Base-by-base conservation (phyloP, 2,888 invertebrate genomes). In the Metopia argyrocephala region DNA sequence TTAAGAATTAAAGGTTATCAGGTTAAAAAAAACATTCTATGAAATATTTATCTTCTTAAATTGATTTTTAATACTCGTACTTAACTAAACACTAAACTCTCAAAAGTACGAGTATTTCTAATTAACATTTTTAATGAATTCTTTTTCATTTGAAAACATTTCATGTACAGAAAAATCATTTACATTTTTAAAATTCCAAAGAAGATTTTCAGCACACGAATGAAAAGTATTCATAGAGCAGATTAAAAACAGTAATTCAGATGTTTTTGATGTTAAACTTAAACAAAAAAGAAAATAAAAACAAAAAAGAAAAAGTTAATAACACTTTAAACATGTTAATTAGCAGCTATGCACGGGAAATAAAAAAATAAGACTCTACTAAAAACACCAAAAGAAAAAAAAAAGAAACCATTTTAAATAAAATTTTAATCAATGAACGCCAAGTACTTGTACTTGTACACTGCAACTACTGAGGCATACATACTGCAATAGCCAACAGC, bases 81-180 rank as follows among this genome's bases (percentile, higher is more conserved):
- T n/a, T n/a, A n/a, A n/a, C n/a, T n/a, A n/a, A n/a, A n/a, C n/a
- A n/a, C n/a, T n/a, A n/a, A n/a, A n/a, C n/a, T n/a, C n/a, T n/a
- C n/a, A n/a, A n/a, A n/a, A n/a, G n/a, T n/a, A n/a, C n/a, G n/a
- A n/a, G n/a, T n/a, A n/a, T n/a, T n/a, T 76, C 38, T 69, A 80
- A 80, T 80, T 69, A 80, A 74, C 66, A 76, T 73, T 69, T 80
- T 74, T 54, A 76, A 76, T 76, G 73, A 80, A 76, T 62, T 68
- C 62, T 66, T 76, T 76, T 71, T 38, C 38, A 20, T 20, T 71
- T 66, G 21, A 28, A 69, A 61, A 69, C 52, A 5, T 7, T 69
- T 15, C 18, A 23, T 7, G 9, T 3, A n/a, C n/a, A n/a, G n/a
- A n/a, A n/a, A n/a, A n/a, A n/a, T n/a, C n/a, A n/a, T n/a, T n/a